Evolutionary conservation across 1,140 invertebrate genomes (phyloP).

Genomic region (Pteromalus puparum): DNA sequence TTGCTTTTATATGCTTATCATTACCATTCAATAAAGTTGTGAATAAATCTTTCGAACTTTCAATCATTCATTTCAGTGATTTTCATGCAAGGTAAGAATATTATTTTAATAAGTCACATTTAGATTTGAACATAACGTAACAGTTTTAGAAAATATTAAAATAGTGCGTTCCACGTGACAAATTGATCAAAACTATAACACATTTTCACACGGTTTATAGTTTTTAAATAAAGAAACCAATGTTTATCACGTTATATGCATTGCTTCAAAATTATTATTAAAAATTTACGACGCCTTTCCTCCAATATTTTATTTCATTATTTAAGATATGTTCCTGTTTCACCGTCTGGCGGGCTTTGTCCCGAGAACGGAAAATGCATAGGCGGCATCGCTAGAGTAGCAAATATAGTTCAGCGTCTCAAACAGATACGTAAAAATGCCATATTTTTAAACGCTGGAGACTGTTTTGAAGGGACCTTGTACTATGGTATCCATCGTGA

Average conservation of each 20-base stretch:
- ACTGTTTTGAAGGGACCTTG: slow-evolving; percentile 90
- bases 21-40: not conserved
- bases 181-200: no score
- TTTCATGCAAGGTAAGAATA: slow-evolving; percentile 83
- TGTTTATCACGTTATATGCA: no score
- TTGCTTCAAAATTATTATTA: no score
- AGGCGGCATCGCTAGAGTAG: slow-evolving; percentile 85
- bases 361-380: slow-evolving; percentile 75
- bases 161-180: no score
- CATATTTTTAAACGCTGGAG: slow-evolving; percentile 88
- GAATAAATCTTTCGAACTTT: slow-evolving; percentile 76
- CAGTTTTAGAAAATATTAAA: no score
- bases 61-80: slow-evolving; percentile 88
- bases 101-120: not conserved
- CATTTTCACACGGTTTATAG: no score
- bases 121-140: no score
- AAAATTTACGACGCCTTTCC: no score
- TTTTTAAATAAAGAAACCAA: no score
- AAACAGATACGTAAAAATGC: slow-evolving; percentile 77
- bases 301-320: not conserved
- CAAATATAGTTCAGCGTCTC: slow-evolving; percentile 72
- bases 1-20: not conserved
- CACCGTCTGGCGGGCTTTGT: slow-evolving; percentile 79
- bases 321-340: slow-evolving; percentile 82
- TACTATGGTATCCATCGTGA: slow-evolving; percentile 88